Conservation (phyloP, 2,888 invertebrate genomes). For the Epirrhoe alternata region DNA sequence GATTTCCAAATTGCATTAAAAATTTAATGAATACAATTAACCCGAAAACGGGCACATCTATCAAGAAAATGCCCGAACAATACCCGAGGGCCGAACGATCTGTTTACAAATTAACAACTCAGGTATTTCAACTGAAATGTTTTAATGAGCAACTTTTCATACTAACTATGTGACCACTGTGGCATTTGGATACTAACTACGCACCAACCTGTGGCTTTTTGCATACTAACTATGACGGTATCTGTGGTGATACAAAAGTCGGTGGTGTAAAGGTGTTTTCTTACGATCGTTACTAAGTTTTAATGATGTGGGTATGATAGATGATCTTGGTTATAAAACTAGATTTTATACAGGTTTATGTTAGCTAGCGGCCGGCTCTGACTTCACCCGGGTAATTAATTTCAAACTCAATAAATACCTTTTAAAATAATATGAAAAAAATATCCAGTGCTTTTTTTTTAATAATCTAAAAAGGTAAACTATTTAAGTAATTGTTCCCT, state of each 20-base stretch:
- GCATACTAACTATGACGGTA: conserved; percentile 2
- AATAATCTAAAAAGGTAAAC: too few relatives aligned
- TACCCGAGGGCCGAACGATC: conserved; percentile 32
- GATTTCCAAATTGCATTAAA: not conserved
- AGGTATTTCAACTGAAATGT: conserved; percentile 44
- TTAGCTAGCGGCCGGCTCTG: not conserved
- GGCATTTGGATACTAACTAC: conserved; percentile 6
- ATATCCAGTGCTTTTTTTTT: too few relatives aligned
- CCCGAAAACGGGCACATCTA: conserved; percentile 17
- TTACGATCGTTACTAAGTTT: conserved; percentile 35
- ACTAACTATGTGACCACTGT: not conserved
- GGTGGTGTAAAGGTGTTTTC: conserved; percentile 24
- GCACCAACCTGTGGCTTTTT: not conserved
- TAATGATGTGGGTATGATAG: conserved; percentile 28
- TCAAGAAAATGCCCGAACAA: conserved; percentile 14
- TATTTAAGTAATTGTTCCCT: too few relatives aligned
- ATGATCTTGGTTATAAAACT: conserved; percentile 12
- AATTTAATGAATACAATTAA: not conserved
- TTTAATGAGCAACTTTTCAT: conserved; percentile 23
- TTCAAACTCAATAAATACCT: too few relatives aligned
- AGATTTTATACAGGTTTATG: not conserved
- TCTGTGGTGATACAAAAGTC: conserved; percentile 7
- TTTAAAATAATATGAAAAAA: too few relatives aligned
- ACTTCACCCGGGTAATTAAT: not conserved
- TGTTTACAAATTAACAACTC: conserved; percentile 51